These are phyloP conservation scores for Biston stratarius DNA, from an alignment of 2,888 invertebrate genomes.

Conservation along the genomic window DNA sequence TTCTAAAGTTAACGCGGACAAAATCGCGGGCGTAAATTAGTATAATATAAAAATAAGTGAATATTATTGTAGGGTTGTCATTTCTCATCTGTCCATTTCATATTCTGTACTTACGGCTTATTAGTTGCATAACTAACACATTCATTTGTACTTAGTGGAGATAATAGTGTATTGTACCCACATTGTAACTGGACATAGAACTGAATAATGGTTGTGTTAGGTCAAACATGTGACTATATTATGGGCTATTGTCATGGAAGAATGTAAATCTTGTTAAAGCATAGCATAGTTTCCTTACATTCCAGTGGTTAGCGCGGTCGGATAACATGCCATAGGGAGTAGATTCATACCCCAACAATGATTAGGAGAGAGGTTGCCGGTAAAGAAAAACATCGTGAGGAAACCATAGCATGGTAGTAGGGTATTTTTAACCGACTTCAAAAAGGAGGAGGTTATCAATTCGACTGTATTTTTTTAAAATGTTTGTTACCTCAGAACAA, in stretches of 20 bases:
- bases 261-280: background rate
- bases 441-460: no score
- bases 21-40: background rate
- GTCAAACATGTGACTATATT: conserved; percentile 1
- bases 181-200: conserved; percentile 20
- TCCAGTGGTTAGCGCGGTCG: no score
- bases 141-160: conserved; percentile 4
- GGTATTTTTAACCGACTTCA: no score
- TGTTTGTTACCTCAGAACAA: no score
- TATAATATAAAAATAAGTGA: background rate
- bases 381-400: no score
- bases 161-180: conserved; percentile 26
- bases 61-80: background rate
- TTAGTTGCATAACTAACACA: conserved; percentile 18
- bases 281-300: background rate
- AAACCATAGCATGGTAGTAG: no score
- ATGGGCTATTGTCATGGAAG: background rate
- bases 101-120: conserved; percentile 16
- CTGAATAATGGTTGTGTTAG: conserved; percentile 1
- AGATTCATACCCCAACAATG: no score
- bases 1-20: background rate
- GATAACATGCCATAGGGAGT: no score
- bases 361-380: no score
- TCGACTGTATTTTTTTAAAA: no score
- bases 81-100: background rate